Evolutionary conservation across 1,140 invertebrate species (phyloP), one percentile per base, ranked within the genome.

Genomic region (Drosophila serrata): DNA sequence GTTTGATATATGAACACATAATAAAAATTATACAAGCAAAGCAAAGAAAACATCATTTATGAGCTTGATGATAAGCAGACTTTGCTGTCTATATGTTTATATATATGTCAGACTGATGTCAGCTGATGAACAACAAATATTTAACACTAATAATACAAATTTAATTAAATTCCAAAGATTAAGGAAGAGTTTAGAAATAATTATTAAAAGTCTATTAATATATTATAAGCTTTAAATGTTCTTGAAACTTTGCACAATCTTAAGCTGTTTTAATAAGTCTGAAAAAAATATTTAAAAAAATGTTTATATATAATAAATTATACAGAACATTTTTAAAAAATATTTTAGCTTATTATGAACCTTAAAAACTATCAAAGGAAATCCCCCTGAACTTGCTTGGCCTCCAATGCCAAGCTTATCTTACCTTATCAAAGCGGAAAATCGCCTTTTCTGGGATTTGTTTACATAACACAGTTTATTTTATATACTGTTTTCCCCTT

Each of bases 391-490:
- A 68, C 64, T 67, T 49, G 61, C 56, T 31, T n/a, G 1, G 29
- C n/a, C 8, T 27, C 42, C 8, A 12, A 15, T 15, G 29, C 4
- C 12, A 29, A 29, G n/a, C 59, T 48, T 65, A 65, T 65, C 40
- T 19, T 29, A 5, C 15, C 63, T 65, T 63, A 46, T 62, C 62
- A 27, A 12, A 35, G 17, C 33, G 43, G 43, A 68, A 49, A 33
- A 49, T 27, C n/a, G 24, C 19, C 17, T 29, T 29, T 31, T 67
- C 33, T 8, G 1, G 17, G 17, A 40, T 33, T 45, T 67, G 43
- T 67, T 48, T 65, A 17, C 62, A 49, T 65, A 67, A 65, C 33
- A 37, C 43, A 49, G 29, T 33, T 42, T 17, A 13, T 27, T 40
- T 12, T 17, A 8, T 37, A 29, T 19, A 24, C 6, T 9, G 7